These are phyloP conservation scores for Fragum sueziense DNA, from an alignment of 2,888 invertebrate genomes.

Conservation along the genomic window DNA sequence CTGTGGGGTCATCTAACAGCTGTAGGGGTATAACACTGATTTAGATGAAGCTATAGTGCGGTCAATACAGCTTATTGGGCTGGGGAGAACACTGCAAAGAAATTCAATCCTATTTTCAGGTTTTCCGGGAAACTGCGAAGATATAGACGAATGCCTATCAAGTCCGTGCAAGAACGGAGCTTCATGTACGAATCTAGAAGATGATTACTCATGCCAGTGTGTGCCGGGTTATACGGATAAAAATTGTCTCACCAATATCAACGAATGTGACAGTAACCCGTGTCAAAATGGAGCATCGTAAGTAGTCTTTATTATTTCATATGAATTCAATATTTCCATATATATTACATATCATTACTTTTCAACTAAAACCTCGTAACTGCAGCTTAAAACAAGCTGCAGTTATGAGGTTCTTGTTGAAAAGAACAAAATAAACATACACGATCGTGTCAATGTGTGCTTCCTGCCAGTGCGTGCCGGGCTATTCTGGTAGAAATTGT, in stretches of 20 bases:
- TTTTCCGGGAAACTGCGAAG: conserved; percentile 77
- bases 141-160: conserved; percentile 92
- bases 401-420: no score
- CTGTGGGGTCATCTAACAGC: no score
- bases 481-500: conserved; percentile 47
- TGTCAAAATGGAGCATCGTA: conserved; percentile 88
- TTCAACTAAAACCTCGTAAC: no score
- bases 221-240: conserved; percentile 27
- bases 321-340: no score
- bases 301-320: no score
- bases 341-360: no score
- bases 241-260: conserved; percentile 54
- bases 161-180: conserved; percentile 88
- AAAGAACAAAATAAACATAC: background rate
- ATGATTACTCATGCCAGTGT: conserved; percentile 57
- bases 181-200: conserved; percentile 71
- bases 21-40: no score
- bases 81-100: no score
- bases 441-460: no score
- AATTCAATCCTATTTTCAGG: conserved; percentile 55
- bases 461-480: conserved; percentile 53
- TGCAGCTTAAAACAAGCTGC: no score
- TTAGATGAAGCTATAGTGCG: no score
- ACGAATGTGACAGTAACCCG: conserved; percentile 65
- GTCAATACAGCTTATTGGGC: no score